Evolutionary conservation across 2,888 invertebrate genomes (phyloP), one percentile per base, ranked within the genome.

Genomic region (Melinaea marsaeus): DNA sequence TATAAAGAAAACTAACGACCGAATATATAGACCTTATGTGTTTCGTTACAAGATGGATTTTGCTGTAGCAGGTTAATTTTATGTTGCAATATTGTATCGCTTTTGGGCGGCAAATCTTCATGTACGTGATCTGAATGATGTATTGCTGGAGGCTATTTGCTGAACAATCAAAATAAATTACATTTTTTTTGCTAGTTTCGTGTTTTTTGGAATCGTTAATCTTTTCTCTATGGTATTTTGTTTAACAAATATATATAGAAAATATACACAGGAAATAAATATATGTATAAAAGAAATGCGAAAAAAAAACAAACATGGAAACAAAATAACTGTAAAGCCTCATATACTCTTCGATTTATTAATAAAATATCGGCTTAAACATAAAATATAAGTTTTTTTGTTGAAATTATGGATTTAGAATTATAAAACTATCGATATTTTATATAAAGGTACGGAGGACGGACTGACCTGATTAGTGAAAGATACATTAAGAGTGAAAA

Each of bases 121-220:
- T 55, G 60, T 71, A 74, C 74, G 74, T 71, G 74, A 67, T 62
- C 48, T 42, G 74, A 72, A 74, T 71, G 60, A 62, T 63, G 45
- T 37, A 55, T 62, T 47, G 48, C 55, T 59, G 45, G 32, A 42
- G 45, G 61, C 63, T 59, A 67, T 67, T 63, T 63, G 35, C 62
- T 57, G 61, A 65, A 65, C 67, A 65, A 67, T 65, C 67, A 63
- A 61, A 60, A 57, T 61, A 67, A 65, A 65, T 67, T 65, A 60
- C 42, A 61, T 47, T 48, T 65, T 64, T 61, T 62, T 65, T 59
- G 56, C 61, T 22, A 59, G 59, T 61, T 58, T 46, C 34, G 57
- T 46, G 33, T 55, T 55, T 22, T 42, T 56, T 33, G 22, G 58
- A 47, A 37, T 61, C 46, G 57, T 47, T 55, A 51, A 37, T 13